Evolutionary conservation across 2,797 vertebrate species (phyloP).

Genomic region (Rhabdophis nuchalis): DNA sequence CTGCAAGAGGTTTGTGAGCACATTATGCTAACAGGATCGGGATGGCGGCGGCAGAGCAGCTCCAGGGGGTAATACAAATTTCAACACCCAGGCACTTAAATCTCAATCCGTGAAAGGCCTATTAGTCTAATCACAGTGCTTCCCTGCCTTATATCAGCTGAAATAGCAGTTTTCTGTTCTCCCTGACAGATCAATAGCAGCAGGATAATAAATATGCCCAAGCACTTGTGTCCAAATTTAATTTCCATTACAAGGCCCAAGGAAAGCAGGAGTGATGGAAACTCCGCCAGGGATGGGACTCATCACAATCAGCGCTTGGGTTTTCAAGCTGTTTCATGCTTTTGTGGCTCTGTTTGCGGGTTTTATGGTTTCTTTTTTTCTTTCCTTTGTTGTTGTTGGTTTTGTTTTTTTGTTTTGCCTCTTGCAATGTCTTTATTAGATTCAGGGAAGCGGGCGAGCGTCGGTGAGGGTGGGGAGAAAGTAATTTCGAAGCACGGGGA

Average conservation of each 20-base stretch:
- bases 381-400: not conserved
- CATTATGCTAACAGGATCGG: conserved; percentile 18
- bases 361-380: conserved; percentile 4
- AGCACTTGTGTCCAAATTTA: conserved; percentile 42
- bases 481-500: not conserved
- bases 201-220: conserved; percentile 44
- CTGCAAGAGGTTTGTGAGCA: not conserved
- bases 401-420: not conserved
- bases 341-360: conserved; percentile 7
- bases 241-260: conserved; percentile 35
- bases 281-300: conserved; percentile 12
- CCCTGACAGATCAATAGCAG: conserved; percentile 44
- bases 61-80: conserved; percentile 54
- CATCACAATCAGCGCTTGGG: not conserved
- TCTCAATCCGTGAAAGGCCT: conserved; percentile 58
- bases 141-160: conserved; percentile 33
- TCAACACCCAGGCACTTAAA: conserved; percentile 57
- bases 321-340: conserved; percentile 25
- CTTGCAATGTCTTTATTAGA: conserved; percentile 27
- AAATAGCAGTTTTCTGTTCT: conserved; percentile 34
- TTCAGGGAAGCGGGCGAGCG: not conserved
- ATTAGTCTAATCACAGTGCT: conserved; percentile 55
- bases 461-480: not conserved
- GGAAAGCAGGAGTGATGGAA: conserved; percentile 20
- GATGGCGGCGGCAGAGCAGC: conserved; percentile 17